Evolutionary conservation across 2,888 invertebrate species (phyloP), one percentile per base, ranked within the genome.

Genomic region (Trissolcus japonicus): DNA sequence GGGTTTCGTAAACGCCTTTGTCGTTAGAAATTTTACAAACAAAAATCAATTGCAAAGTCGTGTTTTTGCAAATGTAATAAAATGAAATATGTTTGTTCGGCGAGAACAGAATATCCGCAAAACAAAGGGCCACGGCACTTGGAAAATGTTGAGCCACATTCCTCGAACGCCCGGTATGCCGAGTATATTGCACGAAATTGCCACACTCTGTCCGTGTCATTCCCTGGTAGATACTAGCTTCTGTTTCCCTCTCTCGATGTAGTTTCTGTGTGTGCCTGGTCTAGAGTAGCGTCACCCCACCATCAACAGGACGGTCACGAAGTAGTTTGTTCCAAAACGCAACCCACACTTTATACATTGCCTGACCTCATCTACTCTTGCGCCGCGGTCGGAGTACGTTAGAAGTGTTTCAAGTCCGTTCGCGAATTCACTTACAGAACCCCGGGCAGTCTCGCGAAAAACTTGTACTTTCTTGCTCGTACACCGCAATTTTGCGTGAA

Each of bases 121-220:
- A 79, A 75, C 62, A 73, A 80, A 74, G 74, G 62, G 57, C 71
- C 41, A 51, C 76, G 79, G 81, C 78, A 81, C 83, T 82, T 85
- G 83, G 86, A 86, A 88, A 88, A 88, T 87, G 85, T 86, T 87
- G 86, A 87, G 86, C 86, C 85, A 84, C 86, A 87, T 87, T 87
- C 86, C 86, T 85, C 83, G 83, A 86, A 85, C 84, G 86, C 85
- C 83, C 83, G 86, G 88, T 87, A 88, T 88, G 86, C 87, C 84
- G 79, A 81, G 82, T 86, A 85, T 87, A 88, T 88, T 87, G 87
- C 87, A 84, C 83, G 86, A 88, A 88, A 88, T 88, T 88, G 87
- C 88, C 87, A 82, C 86, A 87, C 87, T 87, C 85, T 84, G 88
- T 88, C 83, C 86, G 83, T 86, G 88, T 88, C 88, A 87, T 87